Evolutionary conservation across 1,140 invertebrate genomes (phyloP).

Genomic region (Nebria ingens): DNA sequence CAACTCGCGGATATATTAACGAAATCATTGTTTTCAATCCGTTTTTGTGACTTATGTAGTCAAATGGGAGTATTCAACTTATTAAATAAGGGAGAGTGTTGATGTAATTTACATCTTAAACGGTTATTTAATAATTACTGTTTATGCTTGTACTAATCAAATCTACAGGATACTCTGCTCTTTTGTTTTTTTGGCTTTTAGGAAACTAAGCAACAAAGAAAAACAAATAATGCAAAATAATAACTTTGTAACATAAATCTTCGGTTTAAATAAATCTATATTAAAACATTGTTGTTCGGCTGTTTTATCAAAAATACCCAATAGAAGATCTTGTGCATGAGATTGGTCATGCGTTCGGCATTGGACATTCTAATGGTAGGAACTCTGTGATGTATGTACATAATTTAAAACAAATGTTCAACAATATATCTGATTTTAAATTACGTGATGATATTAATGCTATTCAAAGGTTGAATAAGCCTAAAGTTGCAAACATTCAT

Average conservation of each 20-base stretch:
- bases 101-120: too few species aligned
- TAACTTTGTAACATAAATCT: background rate
- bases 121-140: too few species aligned
- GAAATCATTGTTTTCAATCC: background rate
- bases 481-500: too few species aligned
- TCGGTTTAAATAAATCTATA: background rate
- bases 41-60: background rate
- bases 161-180: background rate
- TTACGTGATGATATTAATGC: too few species aligned
- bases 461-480: too few species aligned
- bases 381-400: too few species aligned
- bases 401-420: too few species aligned
- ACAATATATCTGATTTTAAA: too few species aligned
- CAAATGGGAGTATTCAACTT: background rate
- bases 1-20: background rate
- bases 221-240: background rate
- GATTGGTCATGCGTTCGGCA: too few species aligned
- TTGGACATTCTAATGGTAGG: too few species aligned
- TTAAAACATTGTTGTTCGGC: background rate
- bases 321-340: too few species aligned
- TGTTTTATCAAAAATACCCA: background rate
- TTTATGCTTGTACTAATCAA: too few species aligned
- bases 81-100: background rate
- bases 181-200: background rate
- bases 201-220: background rate